These are phyloP conservation scores for Neolamprologus toae DNA, from an alignment of 2,113 vertebrate species.

Conservation along the genomic window DNA sequence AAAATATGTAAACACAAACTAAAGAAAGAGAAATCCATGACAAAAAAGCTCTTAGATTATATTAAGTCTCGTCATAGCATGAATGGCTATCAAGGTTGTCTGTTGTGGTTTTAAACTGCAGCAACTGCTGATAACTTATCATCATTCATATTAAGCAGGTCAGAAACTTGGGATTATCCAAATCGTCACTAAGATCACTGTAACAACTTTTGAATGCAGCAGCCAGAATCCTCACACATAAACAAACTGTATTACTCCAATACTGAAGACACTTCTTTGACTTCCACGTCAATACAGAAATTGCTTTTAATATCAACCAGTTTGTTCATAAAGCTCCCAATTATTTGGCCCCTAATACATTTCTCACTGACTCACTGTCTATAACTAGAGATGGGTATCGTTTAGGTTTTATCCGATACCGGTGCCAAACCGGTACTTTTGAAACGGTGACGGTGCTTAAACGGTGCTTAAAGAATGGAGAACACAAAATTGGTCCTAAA, in stretches of 20 bases:
- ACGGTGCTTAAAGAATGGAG: too few species aligned
- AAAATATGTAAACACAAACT: not conserved
- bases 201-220: not conserved
- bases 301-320: not conserved
- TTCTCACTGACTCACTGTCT: not conserved
- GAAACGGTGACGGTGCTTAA: too few species aligned
- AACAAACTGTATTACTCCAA: not conserved
- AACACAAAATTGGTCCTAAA: too few species aligned
- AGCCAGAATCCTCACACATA: not conserved
- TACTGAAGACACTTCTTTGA: not conserved
- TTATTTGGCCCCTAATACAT: not conserved
- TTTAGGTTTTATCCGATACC: too few species aligned
- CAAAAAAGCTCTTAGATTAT: not conserved
- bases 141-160: not conserved
- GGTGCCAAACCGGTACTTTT: accelerated
- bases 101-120: not conserved
- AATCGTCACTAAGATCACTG: not conserved
- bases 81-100: not conserved
- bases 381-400: not conserved
- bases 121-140: not conserved
- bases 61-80: not conserved
- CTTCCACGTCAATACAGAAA: not conserved
- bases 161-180: not conserved
- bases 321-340: not conserved
- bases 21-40: not conserved